Percentiles rank a stretch among this genome's conserved stretches.
phyloP scores from a whole-genome alignment of 37 sponge, comb jelly and placozoan species.

The Chondrosia reniformis region DNA sequence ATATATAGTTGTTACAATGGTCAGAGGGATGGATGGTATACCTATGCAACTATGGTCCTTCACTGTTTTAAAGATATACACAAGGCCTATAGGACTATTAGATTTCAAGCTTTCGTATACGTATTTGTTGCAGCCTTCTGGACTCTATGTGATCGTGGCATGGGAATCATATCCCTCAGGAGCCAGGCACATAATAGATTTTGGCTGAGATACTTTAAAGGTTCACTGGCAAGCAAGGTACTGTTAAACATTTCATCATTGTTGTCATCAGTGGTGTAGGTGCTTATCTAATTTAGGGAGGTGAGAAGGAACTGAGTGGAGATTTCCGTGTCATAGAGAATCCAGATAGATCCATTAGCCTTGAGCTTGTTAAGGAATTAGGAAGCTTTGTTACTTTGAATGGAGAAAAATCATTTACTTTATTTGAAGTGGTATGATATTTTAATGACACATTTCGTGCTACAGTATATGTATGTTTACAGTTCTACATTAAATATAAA shows the following conservation, averaged over 20 bases:
- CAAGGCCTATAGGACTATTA: too few species aligned
- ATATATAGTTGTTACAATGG: too few species aligned
- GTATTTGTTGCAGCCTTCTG: slow-evolving; percentile 1
- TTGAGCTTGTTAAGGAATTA: slow-evolving; percentile 41
- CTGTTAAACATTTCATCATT: too few species aligned
- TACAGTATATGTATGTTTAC: too few species aligned
- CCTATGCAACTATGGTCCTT: neutral
- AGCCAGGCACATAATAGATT: slow-evolving; percentile 26
- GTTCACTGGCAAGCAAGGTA: slow-evolving; percentile 43
- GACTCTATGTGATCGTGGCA: slow-evolving; percentile 51
- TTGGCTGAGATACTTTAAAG: slow-evolving; percentile 34
- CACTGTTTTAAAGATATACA: neutral
- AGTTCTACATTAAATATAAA: too few species aligned
- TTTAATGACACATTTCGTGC: too few species aligned
- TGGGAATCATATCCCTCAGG: slow-evolving; percentile 66
- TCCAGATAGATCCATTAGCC: slow-evolving; percentile 39
- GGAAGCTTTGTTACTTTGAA: slow-evolving; percentile 26
- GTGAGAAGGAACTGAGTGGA: slow-evolving; percentile 28
- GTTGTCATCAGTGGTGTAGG: too few species aligned
- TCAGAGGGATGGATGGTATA: too few species aligned
- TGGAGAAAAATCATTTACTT: slow-evolving; percentile 2
- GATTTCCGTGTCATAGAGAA: slow-evolving; percentile 60
- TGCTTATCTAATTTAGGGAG: too few species aligned
- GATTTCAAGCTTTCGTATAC: too few species aligned
- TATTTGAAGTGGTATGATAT: slow-evolving; percentile 1